Evolutionary conservation across 2,113 vertebrate species (phyloP).

Genomic region (Procapra przewalskii): DNA sequence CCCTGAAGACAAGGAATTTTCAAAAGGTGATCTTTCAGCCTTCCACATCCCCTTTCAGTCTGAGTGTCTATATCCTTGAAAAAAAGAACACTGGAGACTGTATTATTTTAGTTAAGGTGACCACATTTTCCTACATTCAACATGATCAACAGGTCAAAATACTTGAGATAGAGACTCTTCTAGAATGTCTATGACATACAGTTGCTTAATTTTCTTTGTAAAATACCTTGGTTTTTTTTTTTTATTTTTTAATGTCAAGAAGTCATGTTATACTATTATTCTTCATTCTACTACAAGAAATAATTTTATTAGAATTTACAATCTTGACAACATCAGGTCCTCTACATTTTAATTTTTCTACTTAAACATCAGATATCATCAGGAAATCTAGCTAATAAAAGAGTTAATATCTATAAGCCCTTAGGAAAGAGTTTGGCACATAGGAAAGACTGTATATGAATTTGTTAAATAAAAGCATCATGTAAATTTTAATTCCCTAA

Average conservation of each 20-base stretch:
- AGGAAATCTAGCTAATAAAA: not conserved
- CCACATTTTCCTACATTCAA: not conserved
- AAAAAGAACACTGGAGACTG: not conserved
- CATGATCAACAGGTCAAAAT: not conserved
- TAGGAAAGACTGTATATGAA: not conserved
- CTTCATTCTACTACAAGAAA: slow-evolving; percentile 30
- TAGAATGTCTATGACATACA: not conserved
- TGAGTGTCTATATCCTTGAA: not conserved
- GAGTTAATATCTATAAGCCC: not conserved
- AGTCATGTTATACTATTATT: not conserved
- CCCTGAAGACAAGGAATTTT: not conserved
- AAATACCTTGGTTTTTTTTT: not conserved
- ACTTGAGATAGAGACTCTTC: not conserved
- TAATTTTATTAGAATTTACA: not conserved
- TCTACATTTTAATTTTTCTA: slow-evolving; percentile 5
- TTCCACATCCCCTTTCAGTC: not conserved
- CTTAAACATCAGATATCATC: not conserved
- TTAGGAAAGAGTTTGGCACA: not conserved
- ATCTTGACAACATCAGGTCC: not conserved
- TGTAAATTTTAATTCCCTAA: not conserved
- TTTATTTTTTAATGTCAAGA: not conserved
- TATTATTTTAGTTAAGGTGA: not conserved
- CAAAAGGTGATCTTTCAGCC: not conserved
- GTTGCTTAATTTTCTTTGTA: not conserved
- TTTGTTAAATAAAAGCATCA: slow-evolving; percentile 1